These are phyloP conservation scores for Euspilapteryx auroguttella DNA, from an alignment of 2,888 invertebrate genomes.

Conservation along the genomic window DNA sequence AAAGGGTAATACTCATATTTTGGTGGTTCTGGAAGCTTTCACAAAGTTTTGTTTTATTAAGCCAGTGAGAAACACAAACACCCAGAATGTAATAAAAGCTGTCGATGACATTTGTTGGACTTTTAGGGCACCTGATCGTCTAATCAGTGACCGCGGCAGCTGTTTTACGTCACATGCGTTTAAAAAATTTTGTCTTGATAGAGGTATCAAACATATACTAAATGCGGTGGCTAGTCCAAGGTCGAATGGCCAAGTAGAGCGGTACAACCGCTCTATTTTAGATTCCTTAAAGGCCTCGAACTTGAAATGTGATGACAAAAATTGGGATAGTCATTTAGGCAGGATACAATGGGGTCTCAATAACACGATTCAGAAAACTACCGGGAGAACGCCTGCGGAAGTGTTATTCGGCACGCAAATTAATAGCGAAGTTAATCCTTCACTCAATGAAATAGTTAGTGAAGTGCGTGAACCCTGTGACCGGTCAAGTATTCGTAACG, in stretches of 20 bases:
- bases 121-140: conserved; percentile 9
- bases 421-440: too few relatives aligned
- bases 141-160: conserved; percentile 24
- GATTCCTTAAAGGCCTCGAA: conserved; percentile 12
- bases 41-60: conserved; percentile 18
- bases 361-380: too few relatives aligned
- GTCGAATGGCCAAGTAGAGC: too few relatives aligned
- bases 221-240: too few relatives aligned
- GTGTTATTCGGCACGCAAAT: too few relatives aligned
- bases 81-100: conserved; percentile 12
- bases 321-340: too few relatives aligned
- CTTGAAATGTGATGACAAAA: too few relatives aligned
- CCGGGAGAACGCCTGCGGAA: too few relatives aligned
- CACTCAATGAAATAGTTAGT: too few relatives aligned
- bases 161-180: conserved; percentile 21
- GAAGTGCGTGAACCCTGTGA: too few relatives aligned
- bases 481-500: neutral
- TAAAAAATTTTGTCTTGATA: conserved; percentile 12
- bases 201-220: conserved; percentile 10
- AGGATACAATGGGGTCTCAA: too few relatives aligned
- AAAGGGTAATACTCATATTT: conserved; percentile 15
- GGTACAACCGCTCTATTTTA: conserved; percentile 14
- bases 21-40: conserved; percentile 20
- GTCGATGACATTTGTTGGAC: conserved; percentile 12
- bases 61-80: conserved; percentile 14